Evolutionary conservation across 2,113 vertebrate genomes (phyloP).

Genomic region (Smithornis capensis): DNA sequence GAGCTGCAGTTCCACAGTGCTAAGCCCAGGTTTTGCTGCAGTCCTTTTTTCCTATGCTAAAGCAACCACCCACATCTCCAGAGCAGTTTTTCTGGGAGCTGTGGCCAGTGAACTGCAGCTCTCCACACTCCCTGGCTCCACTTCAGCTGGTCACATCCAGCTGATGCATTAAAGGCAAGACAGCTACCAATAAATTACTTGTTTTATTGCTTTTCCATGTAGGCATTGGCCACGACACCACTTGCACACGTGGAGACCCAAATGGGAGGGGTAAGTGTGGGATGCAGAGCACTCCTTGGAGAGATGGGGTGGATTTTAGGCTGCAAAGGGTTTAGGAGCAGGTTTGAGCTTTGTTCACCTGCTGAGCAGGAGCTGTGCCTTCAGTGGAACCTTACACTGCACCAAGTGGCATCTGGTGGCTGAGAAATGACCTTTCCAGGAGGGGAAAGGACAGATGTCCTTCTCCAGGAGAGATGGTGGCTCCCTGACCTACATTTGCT

Average conservation of each 20-base stretch:
- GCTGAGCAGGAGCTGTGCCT: not conserved
- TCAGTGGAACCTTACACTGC: fast-evolving
- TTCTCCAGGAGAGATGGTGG: not conserved
- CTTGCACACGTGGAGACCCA: not conserved
- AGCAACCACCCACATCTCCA: not conserved
- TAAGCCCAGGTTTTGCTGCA: not conserved
- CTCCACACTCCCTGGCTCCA: not conserved
- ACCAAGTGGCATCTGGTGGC: not conserved
- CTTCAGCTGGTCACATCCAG: not conserved
- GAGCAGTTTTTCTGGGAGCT: not conserved
- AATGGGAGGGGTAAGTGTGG: not conserved
- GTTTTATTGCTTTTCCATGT: not conserved
- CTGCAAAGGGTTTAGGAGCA: not conserved
- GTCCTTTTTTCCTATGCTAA: not conserved
- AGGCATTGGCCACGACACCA: not conserved
- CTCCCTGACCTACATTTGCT: not conserved
- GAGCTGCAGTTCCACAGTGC: not conserved
- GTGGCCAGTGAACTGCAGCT: not conserved
- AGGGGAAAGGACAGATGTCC: too few relatives aligned
- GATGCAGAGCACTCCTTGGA: not conserved
- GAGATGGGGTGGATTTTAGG: too few relatives aligned
- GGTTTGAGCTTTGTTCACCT: not conserved
- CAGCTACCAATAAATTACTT: not conserved
- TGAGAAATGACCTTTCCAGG: not conserved
- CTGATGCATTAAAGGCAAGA: not conserved